Percentiles rank a stretch among this genome's conserved stretches.
Conservation (phyloP, 2,113 vertebrate genomes). For the Nycticebus coucang region DNA sequence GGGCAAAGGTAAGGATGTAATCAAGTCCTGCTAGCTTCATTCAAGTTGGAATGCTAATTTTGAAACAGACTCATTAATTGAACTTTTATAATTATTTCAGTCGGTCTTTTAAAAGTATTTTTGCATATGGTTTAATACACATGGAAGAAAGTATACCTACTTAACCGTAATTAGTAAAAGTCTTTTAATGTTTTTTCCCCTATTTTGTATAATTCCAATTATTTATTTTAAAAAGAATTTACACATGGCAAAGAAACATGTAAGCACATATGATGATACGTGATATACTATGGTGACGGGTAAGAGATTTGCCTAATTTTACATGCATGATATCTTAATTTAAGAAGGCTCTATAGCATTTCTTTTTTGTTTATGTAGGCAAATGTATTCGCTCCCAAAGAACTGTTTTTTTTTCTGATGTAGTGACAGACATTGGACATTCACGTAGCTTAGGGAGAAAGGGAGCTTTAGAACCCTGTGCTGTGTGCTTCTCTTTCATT, state of each 20-base stretch:
- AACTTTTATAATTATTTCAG: conserved; percentile 44
- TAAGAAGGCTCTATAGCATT: background rate
- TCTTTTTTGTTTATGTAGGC: conserved; percentile 19
- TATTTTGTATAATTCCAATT: conserved; percentile 47
- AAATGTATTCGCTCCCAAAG: background rate
- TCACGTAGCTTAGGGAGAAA: background rate
- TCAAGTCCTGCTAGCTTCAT: background rate
- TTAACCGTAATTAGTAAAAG: background rate
- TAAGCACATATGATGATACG: background rate
- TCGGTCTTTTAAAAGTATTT: conserved; percentile 21
- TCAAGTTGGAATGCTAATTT: conserved; percentile 46
- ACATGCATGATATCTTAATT: conserved; percentile 9
- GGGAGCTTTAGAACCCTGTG: background rate
- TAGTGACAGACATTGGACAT: background rate
- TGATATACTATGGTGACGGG: background rate
- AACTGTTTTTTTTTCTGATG: conserved; percentile 9
- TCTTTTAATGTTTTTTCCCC: background rate
- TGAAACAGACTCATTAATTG: conserved; percentile 46
- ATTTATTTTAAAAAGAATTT: conserved; percentile 18
- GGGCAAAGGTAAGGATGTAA: background rate
- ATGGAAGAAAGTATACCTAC: conserved; percentile 17
- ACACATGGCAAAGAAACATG: background rate
- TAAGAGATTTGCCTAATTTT: conserved; percentile 17
- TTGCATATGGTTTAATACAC: background rate
- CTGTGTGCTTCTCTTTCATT: background rate